Evolutionary conservation across 53 echinoderm and acorn worm genomes (phyloP).

Genomic region (Antedon mediterranea): DNA sequence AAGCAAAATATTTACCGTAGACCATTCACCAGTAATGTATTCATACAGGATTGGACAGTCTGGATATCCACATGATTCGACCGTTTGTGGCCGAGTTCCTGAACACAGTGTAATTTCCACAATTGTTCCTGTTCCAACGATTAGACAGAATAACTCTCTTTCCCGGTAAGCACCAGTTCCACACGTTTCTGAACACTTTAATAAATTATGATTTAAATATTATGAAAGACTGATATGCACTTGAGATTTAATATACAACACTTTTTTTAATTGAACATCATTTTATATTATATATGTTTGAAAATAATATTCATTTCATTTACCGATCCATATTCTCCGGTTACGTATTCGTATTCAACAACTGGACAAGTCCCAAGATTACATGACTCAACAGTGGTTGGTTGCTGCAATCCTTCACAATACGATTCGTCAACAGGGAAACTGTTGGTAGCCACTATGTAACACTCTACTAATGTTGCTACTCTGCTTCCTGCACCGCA

Average conservation of each 20-base stretch:
- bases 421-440: background rate
- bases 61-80: background rate
- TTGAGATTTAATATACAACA: too few relatives aligned
- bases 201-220: too few relatives aligned
- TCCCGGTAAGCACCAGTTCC: background rate
- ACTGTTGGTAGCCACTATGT: background rate
- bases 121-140: background rate
- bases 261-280: too few relatives aligned
- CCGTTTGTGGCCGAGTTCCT: background rate
- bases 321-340: constrained; percentile 36
- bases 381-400: background rate
- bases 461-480: background rate
- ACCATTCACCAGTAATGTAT: background rate
- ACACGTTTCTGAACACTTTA: background rate
- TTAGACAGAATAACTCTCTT: background rate
- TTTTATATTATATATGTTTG: too few relatives aligned
- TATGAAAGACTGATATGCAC: too few relatives aligned
- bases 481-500: background rate
- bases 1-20: too few relatives aligned
- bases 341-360: constrained; percentile 5
- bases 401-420: background rate
- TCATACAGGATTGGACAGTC: background rate
- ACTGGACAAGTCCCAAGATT: background rate
- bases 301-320: constrained; percentile 1
- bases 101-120: background rate